Base-by-base conservation (phyloP, 1,140 invertebrate genomes). In the Dryas iulia region DNA sequence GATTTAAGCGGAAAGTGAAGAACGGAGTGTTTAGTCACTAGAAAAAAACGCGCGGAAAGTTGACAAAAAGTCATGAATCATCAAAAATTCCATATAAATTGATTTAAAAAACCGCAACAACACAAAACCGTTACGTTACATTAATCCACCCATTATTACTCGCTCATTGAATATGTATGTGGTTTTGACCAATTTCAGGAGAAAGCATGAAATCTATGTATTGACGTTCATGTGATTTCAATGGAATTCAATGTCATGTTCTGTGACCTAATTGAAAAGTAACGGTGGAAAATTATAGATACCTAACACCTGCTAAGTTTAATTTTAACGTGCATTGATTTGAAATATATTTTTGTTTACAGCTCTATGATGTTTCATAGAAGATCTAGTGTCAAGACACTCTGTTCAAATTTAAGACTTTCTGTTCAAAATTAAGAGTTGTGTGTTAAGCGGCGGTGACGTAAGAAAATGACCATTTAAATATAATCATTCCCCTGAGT, bases 201-300 rank as follows among this genome's bases (percentile, higher is more conserved):
- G 82, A 84, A 83, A 84, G 82, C 81, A 79, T 68, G 59, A 62
- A 68, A 68, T 68, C 30, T 24, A 30, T 18, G 54, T 47, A 68
- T 68, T 53, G 65, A 59, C 28, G 57, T 66, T 57, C 35, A 47
- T 47, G 39, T 35, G 65, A 60, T 47, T 72, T 59, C 62, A 64
- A 54, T 33, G 54, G 57, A 57, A 59, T 64, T 62, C 56, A 54
- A 71, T 62, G 64, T 74, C 60, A 71, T 77, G 73, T 74, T 74
- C 35, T 70, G 60, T 77, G 78, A 77, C 76, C 72, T 70, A 39
- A 77, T 76, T 78, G 59, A 35, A 66, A 58, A 30, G 30, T 75
- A 78, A 78, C 74, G 72, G 72, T 56, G 26, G 35, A 60, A 67
- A 60, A n/a, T 47, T 8, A 47, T 26, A 26, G 12, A 12, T 56